phyloP scores from a whole-genome alignment of 2,113 vertebrate genomes.

The Emberiza fucata region DNA sequence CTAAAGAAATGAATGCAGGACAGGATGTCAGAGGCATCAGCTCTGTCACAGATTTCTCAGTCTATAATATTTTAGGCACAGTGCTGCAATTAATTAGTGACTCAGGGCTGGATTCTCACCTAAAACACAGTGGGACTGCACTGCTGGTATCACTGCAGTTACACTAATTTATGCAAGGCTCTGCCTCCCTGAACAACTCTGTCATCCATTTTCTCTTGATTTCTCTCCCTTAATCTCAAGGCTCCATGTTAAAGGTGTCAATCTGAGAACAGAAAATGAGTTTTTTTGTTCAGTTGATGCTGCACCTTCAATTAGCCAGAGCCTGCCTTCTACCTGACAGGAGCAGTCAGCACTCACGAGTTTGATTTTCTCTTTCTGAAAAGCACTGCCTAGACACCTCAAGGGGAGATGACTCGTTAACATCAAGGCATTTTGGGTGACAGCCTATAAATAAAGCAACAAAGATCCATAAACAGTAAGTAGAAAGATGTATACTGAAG shows the following conservation, averaged over 20 bases:
- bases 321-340: background rate
- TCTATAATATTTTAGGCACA: background rate
- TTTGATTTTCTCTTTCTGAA: background rate
- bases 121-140: background rate
- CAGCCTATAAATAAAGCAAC: conserved; percentile 47
- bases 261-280: background rate
- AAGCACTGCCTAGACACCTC: background rate
- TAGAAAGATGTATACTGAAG: background rate
- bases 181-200: background rate
- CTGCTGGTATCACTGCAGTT: background rate
- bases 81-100: conserved; percentile 3
- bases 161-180: background rate
- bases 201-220: background rate
- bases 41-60: conserved; percentile 1
- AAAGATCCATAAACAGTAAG: background rate
- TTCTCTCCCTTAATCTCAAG: background rate
- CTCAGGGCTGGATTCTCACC: background rate
- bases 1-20: conserved; percentile 24
- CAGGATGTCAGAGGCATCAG: conserved; percentile 30
- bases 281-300: background rate
- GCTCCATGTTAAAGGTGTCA: background rate
- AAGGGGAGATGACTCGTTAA: conserved; percentile 34
- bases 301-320: conserved; percentile 13
- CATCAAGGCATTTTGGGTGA: conserved; percentile 51
- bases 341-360: background rate